Base-by-base conservation (phyloP, 2,113 vertebrate genomes). In the Centrocercus urophasianus region DNA sequence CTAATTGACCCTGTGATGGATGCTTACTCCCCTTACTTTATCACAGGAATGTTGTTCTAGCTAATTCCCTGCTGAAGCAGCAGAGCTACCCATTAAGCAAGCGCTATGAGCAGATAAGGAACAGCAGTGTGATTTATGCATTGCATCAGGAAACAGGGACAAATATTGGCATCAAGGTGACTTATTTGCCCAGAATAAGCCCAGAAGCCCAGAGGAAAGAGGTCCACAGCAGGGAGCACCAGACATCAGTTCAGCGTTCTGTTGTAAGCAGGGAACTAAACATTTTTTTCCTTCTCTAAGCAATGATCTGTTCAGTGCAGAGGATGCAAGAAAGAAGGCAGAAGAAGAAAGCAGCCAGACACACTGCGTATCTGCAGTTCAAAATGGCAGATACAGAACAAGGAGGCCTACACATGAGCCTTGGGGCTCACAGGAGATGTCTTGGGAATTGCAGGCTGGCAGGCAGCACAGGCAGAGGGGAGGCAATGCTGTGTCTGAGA, bases 11-110 rank as follows among this genome's bases (percentile, higher is more conserved):
- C 79, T 36, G 43, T 86, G 95, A 95, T 88, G 85, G 83, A 89
- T 93, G 82, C 83, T 89, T 83, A 30, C 69, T 93, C 64, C 80
- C 79, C 79, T 86, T 80, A 48, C 88, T 95, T 95, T 94, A 94
- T 96, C 93, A 83, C 57, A 64, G 76, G 64, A 89, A 60, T 90
- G 61, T 91, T 95, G 65, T 34, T 94, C 87, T 81, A 75, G 87
- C 76, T 95, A 93, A 95, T 95, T 95, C 95, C 93, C 93, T 86
- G 89, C 89, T 93, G 96, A 96, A 95, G 89, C 84, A 91, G 90
- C 93, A 96, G 83, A 93, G 80, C 65, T 97, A 64, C 90, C 93
- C 92, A 75, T 94, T 94, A 94, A 92, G 83, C 90, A 78, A 91
- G 54, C 27, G 0, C 83, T 78, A 86, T 2, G 16, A 91, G 86